Conservation (phyloP, 2,113 vertebrate species). For the Trematocara macrostoma region DNA sequence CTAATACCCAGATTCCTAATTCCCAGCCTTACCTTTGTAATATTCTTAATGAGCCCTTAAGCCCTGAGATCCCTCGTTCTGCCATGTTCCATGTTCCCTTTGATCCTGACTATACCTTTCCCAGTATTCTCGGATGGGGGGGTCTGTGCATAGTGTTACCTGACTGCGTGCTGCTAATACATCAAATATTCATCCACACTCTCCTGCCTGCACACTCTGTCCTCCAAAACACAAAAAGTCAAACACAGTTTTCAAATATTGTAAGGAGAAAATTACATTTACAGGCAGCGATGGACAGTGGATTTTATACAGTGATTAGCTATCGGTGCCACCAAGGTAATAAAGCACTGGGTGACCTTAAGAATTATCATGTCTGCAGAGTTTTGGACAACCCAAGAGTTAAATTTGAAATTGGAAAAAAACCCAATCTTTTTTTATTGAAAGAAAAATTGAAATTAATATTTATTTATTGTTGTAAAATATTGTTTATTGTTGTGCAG, state of each 20-base stretch:
- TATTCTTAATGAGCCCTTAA: conserved; percentile 72
- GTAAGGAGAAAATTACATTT: background rate
- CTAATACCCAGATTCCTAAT: conserved; percentile 65
- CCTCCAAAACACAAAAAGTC: conserved; percentile 35
- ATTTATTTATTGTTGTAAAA: background rate
- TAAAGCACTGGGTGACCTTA: background rate
- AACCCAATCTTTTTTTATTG: background rate
- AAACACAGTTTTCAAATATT: conserved; percentile 16
- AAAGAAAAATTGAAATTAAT: background rate
- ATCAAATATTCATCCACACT: conserved; percentile 52
- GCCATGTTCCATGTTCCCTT: conserved; percentile 65
- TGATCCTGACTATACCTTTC: conserved; percentile 65
- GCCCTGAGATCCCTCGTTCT: conserved; percentile 66
- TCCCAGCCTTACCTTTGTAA: conserved; percentile 70
- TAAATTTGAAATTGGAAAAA: background rate
- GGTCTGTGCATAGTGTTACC: conserved; percentile 41
- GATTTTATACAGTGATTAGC: background rate
- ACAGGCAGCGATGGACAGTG: background rate
- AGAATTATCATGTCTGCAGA: background rate
- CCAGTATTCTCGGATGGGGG: conserved; percentile 49
- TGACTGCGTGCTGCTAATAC: conserved; percentile 40
- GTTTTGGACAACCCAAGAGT: background rate
- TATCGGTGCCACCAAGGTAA: background rate
- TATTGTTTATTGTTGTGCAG: background rate
- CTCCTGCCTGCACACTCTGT: conserved; percentile 9